Evolutionary conservation across 2,113 vertebrate genomes (phyloP).

Genomic region (Nothobranchius furzeri): DNA sequence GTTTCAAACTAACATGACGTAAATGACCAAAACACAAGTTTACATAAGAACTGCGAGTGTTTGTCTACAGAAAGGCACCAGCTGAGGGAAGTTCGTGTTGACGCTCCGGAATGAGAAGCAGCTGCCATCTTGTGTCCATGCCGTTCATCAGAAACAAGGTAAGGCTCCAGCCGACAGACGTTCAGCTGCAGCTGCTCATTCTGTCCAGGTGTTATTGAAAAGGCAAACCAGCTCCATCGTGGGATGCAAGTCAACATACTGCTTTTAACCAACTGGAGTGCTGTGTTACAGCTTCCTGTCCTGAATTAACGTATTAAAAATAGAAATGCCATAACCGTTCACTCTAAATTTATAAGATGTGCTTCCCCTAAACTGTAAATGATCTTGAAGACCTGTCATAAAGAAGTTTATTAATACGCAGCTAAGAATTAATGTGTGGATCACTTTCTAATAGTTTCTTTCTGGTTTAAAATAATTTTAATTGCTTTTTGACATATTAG

Average conservation of each 20-base stretch:
- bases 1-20: too few species aligned
- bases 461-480: not conserved
- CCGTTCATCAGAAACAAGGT: conserved; percentile 44
- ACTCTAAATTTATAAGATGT: conserved; percentile 49
- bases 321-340: conserved; percentile 44
- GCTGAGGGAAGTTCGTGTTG: conserved; percentile 54
- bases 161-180: conserved; percentile 23
- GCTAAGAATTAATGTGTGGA: conserved; percentile 9
- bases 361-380: conserved; percentile 42
- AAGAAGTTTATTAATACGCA: conserved; percentile 33
- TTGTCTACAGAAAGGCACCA: conserved; percentile 27
- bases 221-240: conserved; percentile 10
- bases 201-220: conserved; percentile 42
- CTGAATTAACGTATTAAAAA: conserved; percentile 54
- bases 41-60: not conserved
- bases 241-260: conserved; percentile 9
- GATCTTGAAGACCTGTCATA: conserved; percentile 30
- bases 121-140: not conserved
- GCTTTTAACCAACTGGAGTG: conserved; percentile 21
- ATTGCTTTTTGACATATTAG: too few species aligned
- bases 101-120: conserved; percentile 46
- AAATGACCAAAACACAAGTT: too few species aligned
- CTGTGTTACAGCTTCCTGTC: conserved; percentile 43
- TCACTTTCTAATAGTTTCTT: conserved; percentile 1
- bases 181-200: conserved; percentile 49